Base-by-base conservation (phyloP, 2,797 vertebrate species). In the Cirrhinus molitorella region DNA sequence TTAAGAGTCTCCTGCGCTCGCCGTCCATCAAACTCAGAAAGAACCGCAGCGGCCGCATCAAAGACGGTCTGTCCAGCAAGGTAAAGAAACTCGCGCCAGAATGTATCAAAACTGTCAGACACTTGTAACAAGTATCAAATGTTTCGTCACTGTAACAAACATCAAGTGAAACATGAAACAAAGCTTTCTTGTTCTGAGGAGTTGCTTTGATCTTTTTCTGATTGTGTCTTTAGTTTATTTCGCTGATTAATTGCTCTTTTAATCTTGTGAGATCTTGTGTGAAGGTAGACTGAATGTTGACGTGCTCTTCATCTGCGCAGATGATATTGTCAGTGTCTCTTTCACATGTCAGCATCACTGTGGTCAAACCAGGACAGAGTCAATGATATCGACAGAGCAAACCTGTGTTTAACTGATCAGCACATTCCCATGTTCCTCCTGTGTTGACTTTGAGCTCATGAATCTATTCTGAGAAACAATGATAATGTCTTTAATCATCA, bases 1-100 rank as follows among this genome's bases (percentile, higher is more conserved):
- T 95, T 84, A 92, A 89, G 79, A 95, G 92, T 12, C 19, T 95
- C 68, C 89, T 95, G 72, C 92, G 92, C 0, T 91, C 95, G 11
- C 94, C 93, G 0, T 91, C 94, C 1, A 2, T 49, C 82, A 92
- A 83, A 78, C 91, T 85, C 3, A 89, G 67, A 74, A 92, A 81
- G 85, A 91, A 13, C 86, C 59, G 85, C 25, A 16, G 59, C 6
- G 49, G 43, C 0, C 19, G 34, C n/a, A 4, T 13, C 61, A 71
- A 89, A 68, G 91, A 89, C 31, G 85, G 82, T 12, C 85, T 93
- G 37, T 34, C 7, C 72, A 88, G 68, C 25, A 93, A 93, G 93
- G 94, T 92, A 82, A 77, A 21, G 17, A 40, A 40, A 40, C 37
- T 40, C 37, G 55, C 55, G n/a, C 0, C 55, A 25, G 1, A 14